Percentiles rank a stretch among this genome's conserved stretches.
Evolutionary conservation across 2,797 vertebrate genomes (phyloP).

Genomic region (Bovichtus diacanthus): DNA sequence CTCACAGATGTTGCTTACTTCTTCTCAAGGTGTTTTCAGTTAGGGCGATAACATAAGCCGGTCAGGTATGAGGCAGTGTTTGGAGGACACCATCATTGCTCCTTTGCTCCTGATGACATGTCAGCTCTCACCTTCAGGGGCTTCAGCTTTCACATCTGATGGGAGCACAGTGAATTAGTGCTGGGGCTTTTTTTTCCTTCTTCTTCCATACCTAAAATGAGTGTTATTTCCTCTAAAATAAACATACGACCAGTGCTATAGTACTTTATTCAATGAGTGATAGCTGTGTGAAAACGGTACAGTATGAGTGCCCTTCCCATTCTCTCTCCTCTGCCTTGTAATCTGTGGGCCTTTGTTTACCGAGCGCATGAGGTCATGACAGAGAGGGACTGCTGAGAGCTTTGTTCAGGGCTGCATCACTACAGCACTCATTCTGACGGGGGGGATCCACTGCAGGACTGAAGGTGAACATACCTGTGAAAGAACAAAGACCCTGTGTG

Average conservation of each 20-base stretch:
- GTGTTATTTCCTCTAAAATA: background rate
- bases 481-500: conserved; percentile 30
- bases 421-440: background rate
- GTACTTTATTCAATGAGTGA: background rate
- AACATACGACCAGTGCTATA: background rate
- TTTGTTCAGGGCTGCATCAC: conserved; percentile 32
- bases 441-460: background rate
- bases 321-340: conserved; percentile 12
- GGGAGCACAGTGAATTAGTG: no score
- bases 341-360: conserved; percentile 55
- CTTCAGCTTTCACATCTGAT: background rate
- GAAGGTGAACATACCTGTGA: conserved; percentile 41
- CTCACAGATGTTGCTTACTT: conserved; percentile 28
- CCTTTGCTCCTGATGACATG: conserved; percentile 6
- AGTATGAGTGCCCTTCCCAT: background rate
- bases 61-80: conserved; percentile 17
- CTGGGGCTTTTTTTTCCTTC: background rate
- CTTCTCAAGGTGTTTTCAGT: conserved; percentile 20
- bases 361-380: conserved; percentile 41
- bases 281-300: conserved; percentile 4
- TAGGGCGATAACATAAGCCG: conserved; percentile 13
- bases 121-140: conserved; percentile 10
- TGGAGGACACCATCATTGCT: conserved; percentile 23
- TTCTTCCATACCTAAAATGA: background rate
- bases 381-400: conserved; percentile 9